A percentile compares a stretch with the other conserved stretches of the same genome.
phyloP scores from a whole-genome alignment of 2,888 invertebrate species.

The Andrena camellia region DNA sequence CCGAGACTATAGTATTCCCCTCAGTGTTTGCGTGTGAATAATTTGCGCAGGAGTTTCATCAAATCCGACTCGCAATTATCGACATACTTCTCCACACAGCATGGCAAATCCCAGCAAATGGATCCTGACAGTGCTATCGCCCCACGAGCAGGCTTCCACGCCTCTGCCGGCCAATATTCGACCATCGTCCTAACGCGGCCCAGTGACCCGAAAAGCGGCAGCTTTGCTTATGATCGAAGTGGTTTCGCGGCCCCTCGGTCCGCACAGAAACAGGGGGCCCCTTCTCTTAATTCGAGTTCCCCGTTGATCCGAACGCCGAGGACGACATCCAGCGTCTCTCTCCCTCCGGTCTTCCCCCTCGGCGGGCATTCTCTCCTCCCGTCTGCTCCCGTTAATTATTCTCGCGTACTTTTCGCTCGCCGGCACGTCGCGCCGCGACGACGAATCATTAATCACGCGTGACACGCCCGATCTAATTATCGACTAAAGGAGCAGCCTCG shows the following conservation, averaged over 20 bases:
- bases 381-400: constrained; percentile 69
- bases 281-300: background rate
- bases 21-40: too few relatives aligned
- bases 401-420: constrained; percentile 56
- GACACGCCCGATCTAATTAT: constrained; percentile 77
- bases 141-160: constrained; percentile 3
- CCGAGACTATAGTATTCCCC: too few relatives aligned
- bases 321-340: constrained; percentile 12
- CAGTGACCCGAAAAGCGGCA: constrained; percentile 83
- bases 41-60: too few relatives aligned
- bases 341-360: background rate
- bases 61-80: background rate
- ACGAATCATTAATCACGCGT: constrained; percentile 77
- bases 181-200: constrained; percentile 76
- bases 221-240: constrained; percentile 73
- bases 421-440: constrained; percentile 44
- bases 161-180: constrained; percentile 44
- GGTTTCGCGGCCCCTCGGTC: constrained; percentile 32
- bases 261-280: constrained; percentile 12
- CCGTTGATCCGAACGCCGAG: constrained; percentile 7
- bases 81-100: constrained; percentile 38
- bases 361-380: constrained; percentile 9
- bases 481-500: constrained; percentile 54
- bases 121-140: constrained; percentile 4
- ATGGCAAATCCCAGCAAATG: constrained; percentile 32